Evolutionary conservation across 2,113 vertebrate species (phyloP).

Genomic region (Anthoscopus minutus): DNA sequence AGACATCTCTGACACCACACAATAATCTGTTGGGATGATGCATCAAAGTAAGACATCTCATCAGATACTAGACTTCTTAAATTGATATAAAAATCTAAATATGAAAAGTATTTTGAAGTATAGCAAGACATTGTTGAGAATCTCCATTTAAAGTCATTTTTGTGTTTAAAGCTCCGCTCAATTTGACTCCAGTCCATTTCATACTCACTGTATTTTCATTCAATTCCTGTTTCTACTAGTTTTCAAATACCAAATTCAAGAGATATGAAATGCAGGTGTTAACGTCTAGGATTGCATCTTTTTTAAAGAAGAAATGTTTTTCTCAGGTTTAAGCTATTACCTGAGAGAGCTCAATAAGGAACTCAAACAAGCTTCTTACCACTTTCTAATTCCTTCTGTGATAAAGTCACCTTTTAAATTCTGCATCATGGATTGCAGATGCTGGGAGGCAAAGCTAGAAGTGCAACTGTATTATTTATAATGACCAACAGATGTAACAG

Average conservation of each 20-base stretch:
- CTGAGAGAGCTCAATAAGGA: neutral
- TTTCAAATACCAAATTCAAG: conserved; percentile 9
- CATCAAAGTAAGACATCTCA: neutral
- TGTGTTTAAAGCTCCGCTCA: neutral
- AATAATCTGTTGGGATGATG: neutral
- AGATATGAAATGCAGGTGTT: neutral
- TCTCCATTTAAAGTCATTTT: neutral
- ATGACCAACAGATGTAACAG: neutral
- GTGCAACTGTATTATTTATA: neutral
- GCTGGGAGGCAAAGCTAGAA: neutral
- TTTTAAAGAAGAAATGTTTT: conserved; percentile 9
- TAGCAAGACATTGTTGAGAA: neutral
- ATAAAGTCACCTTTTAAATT: neutral
- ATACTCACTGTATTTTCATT: neutral
- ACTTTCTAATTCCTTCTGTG: neutral
- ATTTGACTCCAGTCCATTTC: neutral
- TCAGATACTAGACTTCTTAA: neutral
- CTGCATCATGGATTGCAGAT: neutral
- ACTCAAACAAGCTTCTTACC: neutral
- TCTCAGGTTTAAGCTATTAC: neutral
- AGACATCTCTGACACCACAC: neutral
- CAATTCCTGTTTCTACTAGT: neutral
- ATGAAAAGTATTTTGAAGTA: conserved; percentile 27
- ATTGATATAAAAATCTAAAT: conserved; percentile 39
- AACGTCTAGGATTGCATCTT: neutral